Conservation (phyloP, 2,113 vertebrate species). For the Xiphophorus hellerii region DNA sequence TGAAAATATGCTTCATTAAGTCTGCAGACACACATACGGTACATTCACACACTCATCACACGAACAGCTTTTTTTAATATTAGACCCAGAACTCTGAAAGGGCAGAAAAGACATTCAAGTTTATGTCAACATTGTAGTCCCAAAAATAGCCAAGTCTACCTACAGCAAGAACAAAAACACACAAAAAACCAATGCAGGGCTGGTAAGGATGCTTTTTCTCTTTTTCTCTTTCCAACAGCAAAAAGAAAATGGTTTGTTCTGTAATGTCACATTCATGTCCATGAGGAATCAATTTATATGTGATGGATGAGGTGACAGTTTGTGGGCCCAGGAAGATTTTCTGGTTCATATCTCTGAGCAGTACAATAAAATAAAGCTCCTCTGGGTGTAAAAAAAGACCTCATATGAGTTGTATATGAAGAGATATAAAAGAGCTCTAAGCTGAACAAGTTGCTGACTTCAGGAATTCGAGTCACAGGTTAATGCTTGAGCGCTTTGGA, state of each 20-base stretch:
- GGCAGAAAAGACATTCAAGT: conserved; percentile 14
- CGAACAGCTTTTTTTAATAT: conserved; percentile 1
- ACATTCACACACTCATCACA: conserved; percentile 22
- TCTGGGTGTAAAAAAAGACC: conserved; percentile 40
- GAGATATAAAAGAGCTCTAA: conserved; percentile 26
- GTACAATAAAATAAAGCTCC: conserved; percentile 11
- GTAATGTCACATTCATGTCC: conserved; percentile 21
- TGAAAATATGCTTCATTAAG: conserved; percentile 42
- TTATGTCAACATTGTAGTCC: conserved; percentile 7
- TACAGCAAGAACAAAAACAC: conserved; percentile 1
- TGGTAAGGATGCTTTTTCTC: neutral
- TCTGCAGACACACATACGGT: neutral
- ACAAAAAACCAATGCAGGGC: neutral
- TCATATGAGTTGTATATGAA: conserved; percentile 34
- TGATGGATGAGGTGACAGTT: conserved; percentile 51
- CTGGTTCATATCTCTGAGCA: conserved; percentile 39
- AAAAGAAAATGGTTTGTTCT: conserved; percentile 4
- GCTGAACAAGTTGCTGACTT: conserved; percentile 32
- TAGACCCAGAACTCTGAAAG: neutral
- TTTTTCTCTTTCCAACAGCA: neutral
- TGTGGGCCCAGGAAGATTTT: conserved; percentile 29
- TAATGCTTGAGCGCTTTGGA: conserved; percentile 22
- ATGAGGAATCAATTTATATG: conserved; percentile 38
- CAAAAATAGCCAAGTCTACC: conserved; percentile 19
- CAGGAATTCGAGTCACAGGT: conserved; percentile 33